Evolutionary conservation across 2,888 invertebrate species (phyloP).

Genomic region (Disparrhopalites patrizii): DNA sequence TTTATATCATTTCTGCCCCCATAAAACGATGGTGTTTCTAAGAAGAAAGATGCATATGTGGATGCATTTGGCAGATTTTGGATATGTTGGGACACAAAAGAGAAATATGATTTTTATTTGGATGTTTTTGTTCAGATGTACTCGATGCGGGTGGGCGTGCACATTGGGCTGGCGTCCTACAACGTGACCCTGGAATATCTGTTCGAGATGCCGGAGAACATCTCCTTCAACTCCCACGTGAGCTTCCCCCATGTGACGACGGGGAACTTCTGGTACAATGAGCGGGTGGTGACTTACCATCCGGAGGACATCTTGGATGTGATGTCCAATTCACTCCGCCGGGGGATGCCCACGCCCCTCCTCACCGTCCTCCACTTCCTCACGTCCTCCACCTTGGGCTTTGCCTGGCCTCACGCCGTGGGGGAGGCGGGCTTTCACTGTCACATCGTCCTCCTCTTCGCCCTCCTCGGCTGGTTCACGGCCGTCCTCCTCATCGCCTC

Average conservation of each 20-base stretch:
- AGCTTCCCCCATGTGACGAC: background rate
- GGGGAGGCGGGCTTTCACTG: constrained; percentile 46
- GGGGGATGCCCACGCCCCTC: constrained; percentile 45
- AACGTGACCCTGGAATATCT: constrained; percentile 41
- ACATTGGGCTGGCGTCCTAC: constrained; percentile 42
- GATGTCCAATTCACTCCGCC: constrained; percentile 36
- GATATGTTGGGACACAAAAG: no score
- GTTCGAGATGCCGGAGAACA: background rate
- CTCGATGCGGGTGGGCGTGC: constrained; percentile 39
- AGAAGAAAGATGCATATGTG: no score
- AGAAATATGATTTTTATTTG: no score
- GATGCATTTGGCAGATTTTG: no score
- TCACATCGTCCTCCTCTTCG: constrained; percentile 38
- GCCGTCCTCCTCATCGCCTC: constrained; percentile 38
- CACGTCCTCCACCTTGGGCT: constrained; percentile 39
- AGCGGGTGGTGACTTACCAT: constrained; percentile 36
- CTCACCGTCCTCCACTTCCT: constrained; percentile 42
- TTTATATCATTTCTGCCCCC: no score
- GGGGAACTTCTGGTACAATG: constrained; percentile 30
- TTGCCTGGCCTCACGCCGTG: constrained; percentile 45
- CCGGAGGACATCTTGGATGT: constrained; percentile 38
- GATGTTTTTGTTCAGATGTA: constrained; percentile 33
- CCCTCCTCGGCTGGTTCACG: constrained; percentile 40
- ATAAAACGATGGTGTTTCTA: no score
- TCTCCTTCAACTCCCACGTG: background rate